These are phyloP conservation scores for Sparidentex hasta DNA, from an alignment of 2,797 vertebrate species.

Conservation along the genomic window DNA sequence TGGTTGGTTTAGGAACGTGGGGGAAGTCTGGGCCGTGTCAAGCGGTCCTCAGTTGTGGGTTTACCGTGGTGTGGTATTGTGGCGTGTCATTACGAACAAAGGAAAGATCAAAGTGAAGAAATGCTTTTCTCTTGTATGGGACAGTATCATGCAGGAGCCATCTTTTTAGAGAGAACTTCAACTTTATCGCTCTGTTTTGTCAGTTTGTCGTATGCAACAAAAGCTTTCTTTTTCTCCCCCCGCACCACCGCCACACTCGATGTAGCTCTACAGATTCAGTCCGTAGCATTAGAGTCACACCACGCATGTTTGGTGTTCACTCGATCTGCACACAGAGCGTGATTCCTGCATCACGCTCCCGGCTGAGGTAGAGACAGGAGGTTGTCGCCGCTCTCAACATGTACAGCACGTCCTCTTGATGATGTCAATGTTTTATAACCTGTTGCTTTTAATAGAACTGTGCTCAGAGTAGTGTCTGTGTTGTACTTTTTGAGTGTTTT, in stretches of 20 bases:
- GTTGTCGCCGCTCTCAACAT: conserved; percentile 57
- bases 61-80: conserved; percentile 28
- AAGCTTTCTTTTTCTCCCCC: conserved; percentile 24
- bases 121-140: conserved; percentile 58
- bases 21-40: conserved; percentile 30
- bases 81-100: conserved; percentile 23
- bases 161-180: conserved; percentile 40
- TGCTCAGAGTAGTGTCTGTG: conserved; percentile 71
- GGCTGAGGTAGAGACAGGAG: conserved; percentile 67
- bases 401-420: conserved; percentile 78
- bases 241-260: conserved; percentile 49
- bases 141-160: conserved; percentile 52
- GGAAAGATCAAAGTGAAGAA: conserved; percentile 22
- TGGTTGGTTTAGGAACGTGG: conserved; percentile 48
- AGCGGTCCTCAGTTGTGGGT: conserved; percentile 14
- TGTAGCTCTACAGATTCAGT: conserved; percentile 78
- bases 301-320: conserved; percentile 68
- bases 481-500: conserved; percentile 75
- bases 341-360: conserved; percentile 50
- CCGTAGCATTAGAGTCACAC: conserved; percentile 75
- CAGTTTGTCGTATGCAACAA: conserved; percentile 60
- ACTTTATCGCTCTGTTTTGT: conserved; percentile 58
- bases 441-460: conserved; percentile 77
- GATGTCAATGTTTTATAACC: conserved; percentile 83
- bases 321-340: conserved; percentile 71